Percentiles rank a stretch among this genome's conserved stretches.
These are phyloP conservation scores for Babyrousa celebensis DNA, from an alignment of 2,797 vertebrate genomes.

Conservation along the genomic window DNA sequence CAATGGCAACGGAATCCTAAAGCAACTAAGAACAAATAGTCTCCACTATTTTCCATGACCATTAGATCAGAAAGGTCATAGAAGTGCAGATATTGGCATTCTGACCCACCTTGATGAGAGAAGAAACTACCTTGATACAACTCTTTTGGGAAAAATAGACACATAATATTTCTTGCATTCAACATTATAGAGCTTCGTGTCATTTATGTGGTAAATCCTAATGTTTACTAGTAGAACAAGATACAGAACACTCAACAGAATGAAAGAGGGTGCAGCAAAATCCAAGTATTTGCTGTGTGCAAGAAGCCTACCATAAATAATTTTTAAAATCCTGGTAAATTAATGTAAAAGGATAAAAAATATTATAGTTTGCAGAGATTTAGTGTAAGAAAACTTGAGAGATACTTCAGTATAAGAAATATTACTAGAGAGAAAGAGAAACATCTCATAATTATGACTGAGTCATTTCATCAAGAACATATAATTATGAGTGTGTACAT, in stretches of 20 bases:
- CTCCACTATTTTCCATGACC: neutral
- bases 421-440: constrained; percentile 8
- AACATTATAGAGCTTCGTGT: neutral
- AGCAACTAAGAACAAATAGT: constrained; percentile 27
- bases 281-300: neutral
- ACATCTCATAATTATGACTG: neutral
- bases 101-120: neutral
- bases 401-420: neutral
- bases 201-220: constrained; percentile 16
- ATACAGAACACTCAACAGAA: neutral
- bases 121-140: constrained; percentile 40
- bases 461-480: neutral
- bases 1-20: neutral
- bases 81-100: neutral
- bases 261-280: constrained; percentile 9
- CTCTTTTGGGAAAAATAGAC: neutral
- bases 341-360: neutral
- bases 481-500: neutral
- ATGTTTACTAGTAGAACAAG: neutral
- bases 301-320: neutral
- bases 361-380: neutral
- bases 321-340: neutral
- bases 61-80: constrained; percentile 16
- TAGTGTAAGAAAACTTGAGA: constrained; percentile 31
- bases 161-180: neutral